A percentile compares a stretch with the other conserved stretches of the same genome.
phyloP scores from a whole-genome alignment of 35 echinoderm and acorn worm species.

The Amphiura filiformis region DNA sequence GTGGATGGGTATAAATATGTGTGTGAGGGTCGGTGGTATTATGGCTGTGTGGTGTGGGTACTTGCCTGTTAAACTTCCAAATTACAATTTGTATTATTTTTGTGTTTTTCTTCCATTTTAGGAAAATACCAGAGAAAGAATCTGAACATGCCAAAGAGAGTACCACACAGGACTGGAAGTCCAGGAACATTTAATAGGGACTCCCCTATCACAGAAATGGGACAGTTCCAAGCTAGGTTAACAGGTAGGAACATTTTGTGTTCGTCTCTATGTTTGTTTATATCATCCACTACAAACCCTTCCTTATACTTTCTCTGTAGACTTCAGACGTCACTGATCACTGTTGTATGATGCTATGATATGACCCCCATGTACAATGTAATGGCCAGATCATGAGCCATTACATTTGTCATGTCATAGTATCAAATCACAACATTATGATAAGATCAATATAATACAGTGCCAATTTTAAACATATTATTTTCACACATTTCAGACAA shows the following conservation, averaged over 20 bases:
- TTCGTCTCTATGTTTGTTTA: not conserved
- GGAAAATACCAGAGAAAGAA: constrained; percentile 90
- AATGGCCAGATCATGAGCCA: no score
- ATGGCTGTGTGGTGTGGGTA: no score
- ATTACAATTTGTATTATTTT: not conserved
- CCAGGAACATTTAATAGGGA: constrained; percentile 75
- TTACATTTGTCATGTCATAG: no score
- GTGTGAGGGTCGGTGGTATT: no score
- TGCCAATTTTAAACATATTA: no score
- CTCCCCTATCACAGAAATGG: constrained; percentile 93
- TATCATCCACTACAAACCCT: not conserved
- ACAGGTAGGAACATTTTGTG: constrained; percentile 63
- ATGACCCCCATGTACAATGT: no score
- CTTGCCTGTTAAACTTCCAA: no score
- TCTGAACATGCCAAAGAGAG: constrained; percentile 91
- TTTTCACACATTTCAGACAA: not conserved
- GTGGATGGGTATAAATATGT: no score
- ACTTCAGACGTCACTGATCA: not conserved
- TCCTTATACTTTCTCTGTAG: not conserved
- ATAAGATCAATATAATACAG: no score
- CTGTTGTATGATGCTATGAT: not conserved
- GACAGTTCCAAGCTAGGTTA: constrained; percentile 76
- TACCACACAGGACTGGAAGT: constrained; percentile 70
- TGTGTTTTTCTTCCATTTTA: constrained; percentile 16
- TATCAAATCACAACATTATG: no score